These are phyloP conservation scores for Trichogramma pretiosum DNA, from an alignment of 1,140 invertebrate genomes.

Conservation along the genomic window DNA sequence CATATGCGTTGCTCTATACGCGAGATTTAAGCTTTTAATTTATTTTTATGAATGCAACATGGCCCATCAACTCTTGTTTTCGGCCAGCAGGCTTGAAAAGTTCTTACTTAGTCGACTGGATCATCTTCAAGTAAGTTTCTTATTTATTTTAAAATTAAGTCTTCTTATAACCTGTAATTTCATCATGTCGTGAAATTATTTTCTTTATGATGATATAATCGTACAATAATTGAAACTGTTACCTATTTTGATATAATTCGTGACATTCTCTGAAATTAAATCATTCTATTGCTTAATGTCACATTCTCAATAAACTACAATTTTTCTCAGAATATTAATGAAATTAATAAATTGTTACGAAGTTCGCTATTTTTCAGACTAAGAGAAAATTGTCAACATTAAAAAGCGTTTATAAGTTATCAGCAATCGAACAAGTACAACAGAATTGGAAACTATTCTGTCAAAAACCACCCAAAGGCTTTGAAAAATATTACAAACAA, in stretches of 20 bases:
- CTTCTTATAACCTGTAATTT: conserved; percentile 30
- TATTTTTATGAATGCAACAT: conserved; percentile 27
- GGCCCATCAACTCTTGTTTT: conserved; percentile 36
- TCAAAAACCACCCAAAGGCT: conserved; percentile 77
- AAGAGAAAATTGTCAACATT: conserved; percentile 28
- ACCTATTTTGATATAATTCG: not conserved
- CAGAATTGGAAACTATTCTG: conserved; percentile 52
- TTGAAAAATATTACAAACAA: conserved; percentile 81
- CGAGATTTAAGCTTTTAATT: conserved; percentile 14
- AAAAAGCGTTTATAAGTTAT: conserved; percentile 26
- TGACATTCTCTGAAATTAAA: not conserved
- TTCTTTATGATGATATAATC: conserved; percentile 13
- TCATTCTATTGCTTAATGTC: not conserved
- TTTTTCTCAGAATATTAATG: not conserved
- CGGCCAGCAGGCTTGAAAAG: conserved; percentile 33
- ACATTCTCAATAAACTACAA: not conserved
- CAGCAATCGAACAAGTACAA: conserved; percentile 39
- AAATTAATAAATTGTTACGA: not conserved
- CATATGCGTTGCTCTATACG: not conserved
- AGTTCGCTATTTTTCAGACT: conserved; percentile 22
- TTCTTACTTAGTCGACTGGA: conserved; percentile 32
- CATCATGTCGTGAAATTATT: conserved; percentile 22
- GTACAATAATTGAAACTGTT: not conserved
- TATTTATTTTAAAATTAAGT: conserved; percentile 21
- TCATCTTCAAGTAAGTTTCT: conserved; percentile 31